A percentile compares a stretch with the other conserved stretches of the same genome.
phyloP scores from a whole-genome alignment of 2,888 invertebrate species.

The Nomada flava region DNA sequence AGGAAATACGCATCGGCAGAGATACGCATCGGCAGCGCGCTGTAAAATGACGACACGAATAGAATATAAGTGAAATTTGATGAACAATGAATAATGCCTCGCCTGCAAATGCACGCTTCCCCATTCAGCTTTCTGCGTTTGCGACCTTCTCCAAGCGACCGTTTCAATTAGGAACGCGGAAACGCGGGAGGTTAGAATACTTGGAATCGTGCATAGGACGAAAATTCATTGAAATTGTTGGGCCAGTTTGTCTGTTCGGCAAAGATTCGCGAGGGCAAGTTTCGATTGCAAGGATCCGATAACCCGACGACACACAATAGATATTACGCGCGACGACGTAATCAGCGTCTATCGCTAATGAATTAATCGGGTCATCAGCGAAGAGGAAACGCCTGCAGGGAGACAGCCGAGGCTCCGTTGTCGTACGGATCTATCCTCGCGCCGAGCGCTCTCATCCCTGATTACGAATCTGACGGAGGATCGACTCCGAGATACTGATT shows the following conservation, averaged over 20 bases:
- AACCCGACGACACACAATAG: conserved; percentile 56
- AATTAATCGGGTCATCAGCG: conserved; percentile 70
- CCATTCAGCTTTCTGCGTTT: conserved; percentile 4
- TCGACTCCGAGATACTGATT: conserved; percentile 26
- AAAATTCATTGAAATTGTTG: conserved; percentile 21
- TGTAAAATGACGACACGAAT: background rate
- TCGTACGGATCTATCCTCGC: conserved; percentile 3
- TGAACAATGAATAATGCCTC: conserved; percentile 1
- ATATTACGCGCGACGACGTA: conserved; percentile 65
- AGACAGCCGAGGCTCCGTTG: conserved; percentile 28
- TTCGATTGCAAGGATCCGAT: conserved; percentile 44
- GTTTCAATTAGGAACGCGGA: conserved; percentile 23
- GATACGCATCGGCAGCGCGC: conserved; percentile 7
- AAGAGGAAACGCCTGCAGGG: conserved; percentile 54
- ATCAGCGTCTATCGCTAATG: conserved; percentile 67
- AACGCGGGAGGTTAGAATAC: background rate
- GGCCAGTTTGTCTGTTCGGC: conserved; percentile 25
- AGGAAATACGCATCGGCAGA: background rate
- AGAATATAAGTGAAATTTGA: conserved; percentile 2
- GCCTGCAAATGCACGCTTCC: background rate
- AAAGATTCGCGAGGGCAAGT: background rate
- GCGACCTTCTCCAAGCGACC: background rate
- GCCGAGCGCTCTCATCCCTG: conserved; percentile 18
- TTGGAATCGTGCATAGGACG: background rate
- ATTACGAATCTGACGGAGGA: conserved; percentile 22